Evolutionary conservation across 2,113 vertebrate genomes (phyloP), one percentile per base, ranked within the genome.

Genomic region (Psephotus haematonotus): DNA sequence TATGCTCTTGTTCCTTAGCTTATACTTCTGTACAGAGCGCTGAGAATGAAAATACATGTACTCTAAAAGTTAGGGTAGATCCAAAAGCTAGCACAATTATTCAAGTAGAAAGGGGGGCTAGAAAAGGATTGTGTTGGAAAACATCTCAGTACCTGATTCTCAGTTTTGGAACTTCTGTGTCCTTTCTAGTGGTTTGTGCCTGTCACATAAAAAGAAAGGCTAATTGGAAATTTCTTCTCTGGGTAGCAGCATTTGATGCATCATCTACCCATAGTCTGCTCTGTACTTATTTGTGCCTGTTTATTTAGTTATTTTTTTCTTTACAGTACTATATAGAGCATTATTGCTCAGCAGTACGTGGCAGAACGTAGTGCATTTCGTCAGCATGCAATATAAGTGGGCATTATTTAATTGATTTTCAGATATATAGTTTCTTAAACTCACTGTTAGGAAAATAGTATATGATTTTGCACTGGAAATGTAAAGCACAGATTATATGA

Each of bases 381-480:
- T 82, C 46, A 82, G 37, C 10, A 17, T 3, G 4, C 35, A 62
- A 50, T 82, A 82, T 82, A 82, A 86, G 75, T 64, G 69, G 69
- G 11, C 20, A 13, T 80, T 92, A 91, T 83, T 79, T 71, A 88
- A 82, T 86, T 43, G 35, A 6, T 52, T 68, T 90, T 94, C 57
- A 86, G 72, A 68, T 88, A 72, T 5, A 25, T 46, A 41, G 33
- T 86, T 94, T 83, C 81, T 68, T 63, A 82, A 69, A 55, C 53
- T 94, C 49, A 46, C 47, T 95, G 52, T 88, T 49, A 72, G 57
- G 35, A 90, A 90, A 88, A 52, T 20, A 74, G 53, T 46, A 6
- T 27, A 41, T 87, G 74, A 46, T 70, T 82, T 79, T 97, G 87
- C 46, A 90, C 79, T 96, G 92, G 94, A 93, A 93, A 97, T 39